Evolutionary conservation across 2,797 vertebrate species (phyloP), one percentile per base, ranked within the genome.

Genomic region (Chelon auratus): DNA sequence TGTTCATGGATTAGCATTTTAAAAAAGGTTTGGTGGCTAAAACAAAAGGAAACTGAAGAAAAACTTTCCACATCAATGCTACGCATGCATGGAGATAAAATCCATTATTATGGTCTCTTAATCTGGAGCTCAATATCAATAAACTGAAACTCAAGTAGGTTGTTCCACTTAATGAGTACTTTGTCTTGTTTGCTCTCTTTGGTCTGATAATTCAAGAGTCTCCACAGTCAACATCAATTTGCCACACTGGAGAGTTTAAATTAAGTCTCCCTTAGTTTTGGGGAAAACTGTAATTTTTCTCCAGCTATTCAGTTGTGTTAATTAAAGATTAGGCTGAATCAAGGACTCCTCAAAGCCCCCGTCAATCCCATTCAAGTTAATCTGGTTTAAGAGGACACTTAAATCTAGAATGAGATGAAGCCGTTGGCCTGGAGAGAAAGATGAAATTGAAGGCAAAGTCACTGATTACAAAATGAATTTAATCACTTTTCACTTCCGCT

Each of bases 401-500:
- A 54, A 73, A 71, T 70, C 68, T 40, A 14, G 26, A 67, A 68
- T 17, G 30, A 43, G 36, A 8, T 37, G 52, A 70, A 81, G 74
- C 61, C 18, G 3, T 7, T 40, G 39, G 70, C 50, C 18, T 66
- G 70, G 26, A 81, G 26, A 30, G 17, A 66, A 54, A 55, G 17
- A 51, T 26, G 0, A 73, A 58, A 64, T 68, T 2, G 2, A 55
- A 66, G 11, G 11, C 14, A 30, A 12, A 51, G 18, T 45, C n/a
- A 36, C 4, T 65, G 30, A 17, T 5, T 15, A 1, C 9, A 14
- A 43, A 37, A 15, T 45, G 17, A 33, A 22, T 68, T 59, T 10
- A 13, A 54, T 65, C 0, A 17, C 53, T 75, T 53, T 22, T 47
- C 43, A 15, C 4, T 59, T 7, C 17, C 63, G 43, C 13, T 55